Base-by-base conservation (phyloP, 1,140 invertebrate genomes). In the Muscidifurax raptorellus region DNA sequence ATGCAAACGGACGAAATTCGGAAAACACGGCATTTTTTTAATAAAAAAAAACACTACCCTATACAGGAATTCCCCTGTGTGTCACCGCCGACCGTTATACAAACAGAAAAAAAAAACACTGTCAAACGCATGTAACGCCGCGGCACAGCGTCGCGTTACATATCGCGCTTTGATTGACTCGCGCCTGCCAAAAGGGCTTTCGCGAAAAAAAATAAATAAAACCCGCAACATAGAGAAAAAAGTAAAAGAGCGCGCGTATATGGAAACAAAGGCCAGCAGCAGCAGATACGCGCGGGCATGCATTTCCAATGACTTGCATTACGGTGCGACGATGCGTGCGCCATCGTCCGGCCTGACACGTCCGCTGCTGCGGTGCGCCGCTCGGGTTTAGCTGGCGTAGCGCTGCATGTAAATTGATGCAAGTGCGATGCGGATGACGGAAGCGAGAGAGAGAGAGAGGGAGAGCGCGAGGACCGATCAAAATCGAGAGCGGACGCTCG, bases 281-380 rank as follows among this genome's bases (percentile, higher is more conserved):
- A 28, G 18, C 27, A 30, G 28, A 59, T 44, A 52, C 25, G 25
- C n/a, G 28, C 44, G 71, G 27, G 64, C 64, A 25, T 83, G 82
- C 82, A 77, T 77, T 71, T 77, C 74, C 82, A 78, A 83, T 77
- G 82, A 83, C 59, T 78, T 69, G 64, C 82, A 71, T 83, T 82
- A 64, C 78, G 78, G 78, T 71, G 78, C 78, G 66, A 22, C 81
- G 71, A 75, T 71, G 71, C 81, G 72, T 75, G 59, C 47, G 22
- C 47, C 71, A 52, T 27, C 81, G 72, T 75, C 71, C 52, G 71
- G 80, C 28, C 25, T 27, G 44, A 28, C 76, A 69, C 66, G 66
- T 80, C 30, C 59, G 44, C n/a, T 74, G 25, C n/a, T 5, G 2
- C 2, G 28, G 12, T 28, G 18, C 64, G 5, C 64, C 18, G 18